A percentile compares a stretch with the other conserved stretches of the same genome.
Conservation (phyloP, 2,113 vertebrate species). For the Lates calcarifer region DNA sequence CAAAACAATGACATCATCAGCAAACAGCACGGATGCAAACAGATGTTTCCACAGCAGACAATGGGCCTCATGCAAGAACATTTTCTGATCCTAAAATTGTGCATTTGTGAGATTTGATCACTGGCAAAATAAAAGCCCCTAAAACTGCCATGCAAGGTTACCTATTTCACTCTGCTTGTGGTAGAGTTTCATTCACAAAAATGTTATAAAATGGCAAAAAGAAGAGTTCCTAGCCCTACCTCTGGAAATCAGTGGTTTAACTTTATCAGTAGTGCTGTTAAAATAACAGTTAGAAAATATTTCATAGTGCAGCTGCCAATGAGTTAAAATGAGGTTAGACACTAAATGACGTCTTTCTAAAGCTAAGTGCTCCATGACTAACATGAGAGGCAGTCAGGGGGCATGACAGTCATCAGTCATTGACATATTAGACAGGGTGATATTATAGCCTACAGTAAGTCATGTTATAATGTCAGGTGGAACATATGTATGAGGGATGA, state of each 20-base stretch:
- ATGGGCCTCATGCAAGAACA: neutral
- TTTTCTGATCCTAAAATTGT: neutral
- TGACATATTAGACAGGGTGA: neutral
- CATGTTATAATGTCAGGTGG: neutral
- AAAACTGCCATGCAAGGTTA: neutral
- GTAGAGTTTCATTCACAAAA: conserved; percentile 2
- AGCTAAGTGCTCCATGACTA: neutral
- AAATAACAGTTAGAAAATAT: no score
- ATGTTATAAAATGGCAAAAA: neutral
- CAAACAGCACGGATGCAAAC: conserved; percentile 38
- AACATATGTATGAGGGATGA: neutral
- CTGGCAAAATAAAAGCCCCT: no score
- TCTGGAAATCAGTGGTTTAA: neutral
- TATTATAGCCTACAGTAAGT: neutral
- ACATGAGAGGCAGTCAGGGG: neutral
- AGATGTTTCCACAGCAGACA: conserved; percentile 35
- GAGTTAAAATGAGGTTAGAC: neutral
- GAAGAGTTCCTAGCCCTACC: neutral
- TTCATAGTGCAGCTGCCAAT: neutral
- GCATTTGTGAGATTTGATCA: no score
- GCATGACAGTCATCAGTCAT: neutral
- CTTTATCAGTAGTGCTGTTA: no score
- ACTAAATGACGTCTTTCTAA: neutral
- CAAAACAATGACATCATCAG: conserved; percentile 40
- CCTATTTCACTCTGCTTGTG: neutral